phyloP scores from a whole-genome alignment of 2,888 invertebrate species.

The Psococerastis gibbosa region DNA sequence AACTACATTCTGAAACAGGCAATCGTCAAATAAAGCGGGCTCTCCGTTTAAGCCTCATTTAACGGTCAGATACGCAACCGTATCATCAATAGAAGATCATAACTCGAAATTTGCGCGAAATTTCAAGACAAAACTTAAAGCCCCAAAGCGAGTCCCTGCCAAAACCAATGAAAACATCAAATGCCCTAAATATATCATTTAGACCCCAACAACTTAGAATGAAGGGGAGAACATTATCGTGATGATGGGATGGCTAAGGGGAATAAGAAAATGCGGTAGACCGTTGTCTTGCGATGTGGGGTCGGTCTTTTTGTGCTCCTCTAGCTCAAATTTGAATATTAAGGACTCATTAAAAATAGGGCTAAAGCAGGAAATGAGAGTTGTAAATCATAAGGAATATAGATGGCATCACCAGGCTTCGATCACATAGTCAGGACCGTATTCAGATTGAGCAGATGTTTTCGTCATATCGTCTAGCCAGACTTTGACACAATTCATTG shows the following conservation, averaged over 20 bases:
- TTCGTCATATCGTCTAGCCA: too few species aligned
- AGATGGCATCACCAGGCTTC: conserved; percentile 9
- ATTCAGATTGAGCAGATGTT: not conserved
- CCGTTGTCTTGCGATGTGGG: not conserved
- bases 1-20: too few species aligned
- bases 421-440: not conserved
- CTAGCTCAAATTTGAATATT: conserved; percentile 8
- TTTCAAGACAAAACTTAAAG: not conserved
- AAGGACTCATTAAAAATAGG: conserved; percentile 10
- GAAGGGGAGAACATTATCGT: conserved; percentile 11
- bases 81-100: not conserved
- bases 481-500: too few species aligned
- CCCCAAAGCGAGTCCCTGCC: not conserved
- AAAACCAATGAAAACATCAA: too few species aligned
- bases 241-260: conserved; percentile 4
- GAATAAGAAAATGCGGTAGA: not conserved
- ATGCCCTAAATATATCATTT: too few species aligned
- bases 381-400: conserved; percentile 7
- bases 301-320: not conserved
- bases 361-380: conserved; percentile 10
- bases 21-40: too few species aligned
- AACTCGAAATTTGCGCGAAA: not conserved
- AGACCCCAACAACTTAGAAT: not conserved
- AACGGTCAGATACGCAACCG: too few species aligned
- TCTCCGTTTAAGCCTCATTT: too few species aligned